Conservation (phyloP, 2,113 vertebrate species). For the Edolisoma coerulescens region DNA sequence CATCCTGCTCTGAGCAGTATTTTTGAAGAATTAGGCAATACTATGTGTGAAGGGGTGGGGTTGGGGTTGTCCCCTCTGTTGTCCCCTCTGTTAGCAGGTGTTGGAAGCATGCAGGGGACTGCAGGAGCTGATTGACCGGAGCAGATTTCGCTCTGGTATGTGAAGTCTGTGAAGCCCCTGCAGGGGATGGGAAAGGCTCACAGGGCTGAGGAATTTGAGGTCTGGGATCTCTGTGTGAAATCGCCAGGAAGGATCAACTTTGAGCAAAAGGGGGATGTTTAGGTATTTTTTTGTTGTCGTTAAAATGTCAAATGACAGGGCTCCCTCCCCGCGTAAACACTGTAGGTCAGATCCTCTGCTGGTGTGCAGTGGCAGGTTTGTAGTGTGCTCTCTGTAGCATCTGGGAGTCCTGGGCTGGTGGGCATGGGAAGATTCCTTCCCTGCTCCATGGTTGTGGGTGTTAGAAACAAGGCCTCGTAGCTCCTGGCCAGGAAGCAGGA, state of each 20-base stretch:
- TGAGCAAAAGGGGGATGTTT: not conserved
- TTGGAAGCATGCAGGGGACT: not conserved
- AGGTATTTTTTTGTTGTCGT: not conserved
- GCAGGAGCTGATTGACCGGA: constrained; percentile 24
- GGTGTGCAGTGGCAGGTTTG: not conserved
- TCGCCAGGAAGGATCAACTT: not conserved
- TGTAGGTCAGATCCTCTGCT: not conserved
- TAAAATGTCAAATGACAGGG: not conserved
- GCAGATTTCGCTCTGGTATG: constrained; percentile 35
- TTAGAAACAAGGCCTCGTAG: not conserved
- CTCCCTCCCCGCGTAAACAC: not conserved
- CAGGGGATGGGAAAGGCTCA: not conserved
- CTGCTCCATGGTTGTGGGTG: accelerated
- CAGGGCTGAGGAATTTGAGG: not conserved
- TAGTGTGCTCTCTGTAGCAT: not conserved
- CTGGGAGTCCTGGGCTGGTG: not conserved
- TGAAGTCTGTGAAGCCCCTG: not conserved
- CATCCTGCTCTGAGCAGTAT: not conserved
- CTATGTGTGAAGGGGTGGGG: not conserved
- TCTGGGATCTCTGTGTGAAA: not conserved
- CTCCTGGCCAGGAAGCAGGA: not conserved
- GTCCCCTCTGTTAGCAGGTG: constrained; percentile 15
- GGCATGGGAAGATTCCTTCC: not conserved
- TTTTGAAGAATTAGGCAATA: constrained; percentile 3
- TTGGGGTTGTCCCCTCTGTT: not conserved